These are phyloP conservation scores for Lasiurus borealis DNA, from an alignment of 2,113 vertebrate genomes.

Conservation along the genomic window DNA sequence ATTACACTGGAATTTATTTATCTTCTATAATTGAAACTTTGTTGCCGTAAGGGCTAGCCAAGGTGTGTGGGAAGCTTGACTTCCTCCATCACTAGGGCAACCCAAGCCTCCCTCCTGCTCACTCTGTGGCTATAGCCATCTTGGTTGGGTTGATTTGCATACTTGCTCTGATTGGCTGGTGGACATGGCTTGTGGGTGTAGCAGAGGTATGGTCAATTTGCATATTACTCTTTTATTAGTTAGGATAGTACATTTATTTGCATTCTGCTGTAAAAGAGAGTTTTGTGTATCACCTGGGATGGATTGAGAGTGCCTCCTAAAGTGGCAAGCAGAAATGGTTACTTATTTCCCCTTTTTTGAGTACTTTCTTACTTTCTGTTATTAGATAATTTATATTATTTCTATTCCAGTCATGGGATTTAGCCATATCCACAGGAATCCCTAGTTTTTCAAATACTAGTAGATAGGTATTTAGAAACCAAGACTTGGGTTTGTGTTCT, in stretches of 20 bases:
- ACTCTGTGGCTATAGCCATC: too few species aligned
- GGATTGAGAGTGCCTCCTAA: not conserved
- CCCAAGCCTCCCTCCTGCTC: too few species aligned
- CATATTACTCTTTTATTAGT: too few species aligned
- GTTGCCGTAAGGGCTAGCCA: too few species aligned
- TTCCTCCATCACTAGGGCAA: too few species aligned
- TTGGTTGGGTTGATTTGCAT: too few species aligned
- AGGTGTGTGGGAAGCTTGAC: too few species aligned
- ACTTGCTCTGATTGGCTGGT: too few species aligned
- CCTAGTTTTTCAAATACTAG: not conserved
- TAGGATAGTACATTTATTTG: not conserved
- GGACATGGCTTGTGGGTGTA: too few species aligned
- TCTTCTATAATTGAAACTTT: too few species aligned
- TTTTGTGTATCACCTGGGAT: not conserved
- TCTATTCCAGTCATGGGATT: not conserved
- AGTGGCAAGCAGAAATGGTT: not conserved
- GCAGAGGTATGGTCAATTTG: too few species aligned
- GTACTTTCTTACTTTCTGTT: not conserved
- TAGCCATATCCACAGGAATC: slow-evolving; percentile 33
- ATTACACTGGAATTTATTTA: too few species aligned
- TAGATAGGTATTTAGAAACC: slow-evolving; percentile 17
- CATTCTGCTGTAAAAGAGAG: not conserved
- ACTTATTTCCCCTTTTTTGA: not conserved
- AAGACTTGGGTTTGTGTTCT: not conserved
- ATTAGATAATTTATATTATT: slow-evolving; percentile 29